These are phyloP conservation scores for Brienomyrus brachyistius DNA, from an alignment of 2,113 vertebrate species.

Conservation along the genomic window DNA sequence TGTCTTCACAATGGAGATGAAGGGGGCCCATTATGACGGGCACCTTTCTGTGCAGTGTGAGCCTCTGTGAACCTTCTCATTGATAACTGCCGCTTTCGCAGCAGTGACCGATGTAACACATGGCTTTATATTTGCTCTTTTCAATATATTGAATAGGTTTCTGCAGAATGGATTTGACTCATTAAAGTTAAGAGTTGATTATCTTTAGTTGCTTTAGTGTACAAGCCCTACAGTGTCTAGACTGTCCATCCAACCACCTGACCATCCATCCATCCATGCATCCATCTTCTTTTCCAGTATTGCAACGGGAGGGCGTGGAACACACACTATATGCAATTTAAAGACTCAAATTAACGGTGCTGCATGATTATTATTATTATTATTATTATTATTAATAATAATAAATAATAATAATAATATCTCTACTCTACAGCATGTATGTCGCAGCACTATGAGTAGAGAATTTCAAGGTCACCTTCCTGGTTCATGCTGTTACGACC, in stretches of 20 bases:
- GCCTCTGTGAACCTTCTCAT: constrained; percentile 87
- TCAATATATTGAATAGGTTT: constrained; percentile 83
- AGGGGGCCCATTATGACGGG: constrained; percentile 54
- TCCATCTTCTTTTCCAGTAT: not conserved
- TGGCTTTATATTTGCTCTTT: constrained; percentile 87
- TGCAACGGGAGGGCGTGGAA: not conserved
- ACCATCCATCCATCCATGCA: not conserved
- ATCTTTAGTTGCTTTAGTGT: constrained; percentile 28
- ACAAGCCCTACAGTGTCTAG: not conserved
- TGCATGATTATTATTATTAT: not conserved
- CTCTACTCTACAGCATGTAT: not conserved
- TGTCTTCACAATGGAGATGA: constrained; percentile 67
- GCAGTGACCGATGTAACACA: constrained; percentile 76
- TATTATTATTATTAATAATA: not conserved
- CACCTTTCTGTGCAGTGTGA: constrained; percentile 82
- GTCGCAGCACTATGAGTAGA: not conserved
- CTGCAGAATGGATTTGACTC: constrained; percentile 72
- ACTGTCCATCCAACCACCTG: not conserved
- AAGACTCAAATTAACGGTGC: not conserved
- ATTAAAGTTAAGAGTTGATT: constrained; percentile 73
- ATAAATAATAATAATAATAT: not conserved
- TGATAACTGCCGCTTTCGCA: constrained; percentile 83
- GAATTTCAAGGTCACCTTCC: not conserved
- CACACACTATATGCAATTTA: not conserved
- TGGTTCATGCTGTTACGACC: not conserved